phyloP scores from a whole-genome alignment of 2,113 vertebrate genomes.

The Equus przewalskii region DNA sequence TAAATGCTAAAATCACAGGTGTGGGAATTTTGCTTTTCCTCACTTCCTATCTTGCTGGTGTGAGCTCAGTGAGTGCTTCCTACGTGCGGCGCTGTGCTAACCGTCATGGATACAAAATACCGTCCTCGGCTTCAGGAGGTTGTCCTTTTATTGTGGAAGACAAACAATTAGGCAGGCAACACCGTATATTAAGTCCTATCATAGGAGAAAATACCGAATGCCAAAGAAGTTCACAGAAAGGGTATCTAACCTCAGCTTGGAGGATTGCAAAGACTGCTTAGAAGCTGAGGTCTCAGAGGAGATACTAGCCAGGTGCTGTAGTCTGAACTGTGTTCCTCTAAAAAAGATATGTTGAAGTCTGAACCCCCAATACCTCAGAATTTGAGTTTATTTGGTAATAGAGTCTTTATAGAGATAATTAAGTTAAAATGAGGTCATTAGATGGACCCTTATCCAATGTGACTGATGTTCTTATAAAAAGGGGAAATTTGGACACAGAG shows the following conservation, averaged over 20 bases:
- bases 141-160: not conserved
- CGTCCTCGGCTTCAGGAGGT: not conserved
- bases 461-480: not conserved
- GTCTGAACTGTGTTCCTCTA: not conserved
- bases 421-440: not conserved
- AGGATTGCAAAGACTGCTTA: not conserved
- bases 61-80: not conserved
- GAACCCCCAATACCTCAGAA: not conserved
- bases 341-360: not conserved
- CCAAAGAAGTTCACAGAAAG: not conserved
- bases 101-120: not conserved
- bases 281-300: not conserved
- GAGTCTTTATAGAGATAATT: not conserved
- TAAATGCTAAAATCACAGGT: constrained; percentile 10
- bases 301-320: not conserved
- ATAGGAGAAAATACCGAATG: not conserved
- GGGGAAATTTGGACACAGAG: not conserved
- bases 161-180: not conserved
- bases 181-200: not conserved
- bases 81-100: not conserved
- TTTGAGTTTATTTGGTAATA: not conserved
- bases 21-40: not conserved
- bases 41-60: not conserved
- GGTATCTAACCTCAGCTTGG: not conserved
- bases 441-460: not conserved